Conservation (phyloP, 2,888 invertebrate species). For the Aporophyla lueneburgensis region DNA sequence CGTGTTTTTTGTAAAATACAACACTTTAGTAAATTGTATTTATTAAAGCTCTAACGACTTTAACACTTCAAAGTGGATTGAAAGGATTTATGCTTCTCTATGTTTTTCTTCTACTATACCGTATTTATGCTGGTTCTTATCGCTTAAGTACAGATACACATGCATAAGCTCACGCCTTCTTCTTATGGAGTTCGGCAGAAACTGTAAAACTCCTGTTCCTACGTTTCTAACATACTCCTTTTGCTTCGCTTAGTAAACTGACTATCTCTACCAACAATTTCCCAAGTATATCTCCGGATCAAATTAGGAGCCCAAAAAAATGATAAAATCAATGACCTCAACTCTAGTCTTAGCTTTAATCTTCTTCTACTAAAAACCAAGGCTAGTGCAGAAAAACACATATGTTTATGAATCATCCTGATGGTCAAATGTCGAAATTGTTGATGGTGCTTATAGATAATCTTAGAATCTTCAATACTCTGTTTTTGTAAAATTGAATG, state of each 20-base stretch:
- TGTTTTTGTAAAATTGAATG: neutral
- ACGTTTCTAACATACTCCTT: no score
- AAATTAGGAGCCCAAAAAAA: conserved; percentile 34
- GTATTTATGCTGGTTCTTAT: neutral
- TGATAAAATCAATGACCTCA: conserved; percentile 35
- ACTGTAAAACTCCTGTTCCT: no score
- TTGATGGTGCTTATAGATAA: conserved; percentile 12
- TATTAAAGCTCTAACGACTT: neutral
- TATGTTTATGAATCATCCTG: neutral
- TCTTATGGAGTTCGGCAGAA: no score
- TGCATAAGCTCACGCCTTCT: no score
- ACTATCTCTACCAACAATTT: neutral
- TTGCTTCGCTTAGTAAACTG: neutral
- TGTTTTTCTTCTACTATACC: neutral
- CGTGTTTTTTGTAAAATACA: neutral
- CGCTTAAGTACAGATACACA: no score
- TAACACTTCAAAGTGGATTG: neutral
- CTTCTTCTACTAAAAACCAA: conserved; percentile 36
- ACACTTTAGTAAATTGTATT: neutral
- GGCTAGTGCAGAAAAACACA: conserved; percentile 25
- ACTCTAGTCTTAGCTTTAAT: conserved; percentile 39
- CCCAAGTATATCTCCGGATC: conserved; percentile 1
- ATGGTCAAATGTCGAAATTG: conserved; percentile 21
- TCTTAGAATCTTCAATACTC: neutral
- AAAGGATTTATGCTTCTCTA: neutral